These are phyloP conservation scores for Dicaeum eximium DNA, from an alignment of 2,113 vertebrate genomes.

Conservation along the genomic window DNA sequence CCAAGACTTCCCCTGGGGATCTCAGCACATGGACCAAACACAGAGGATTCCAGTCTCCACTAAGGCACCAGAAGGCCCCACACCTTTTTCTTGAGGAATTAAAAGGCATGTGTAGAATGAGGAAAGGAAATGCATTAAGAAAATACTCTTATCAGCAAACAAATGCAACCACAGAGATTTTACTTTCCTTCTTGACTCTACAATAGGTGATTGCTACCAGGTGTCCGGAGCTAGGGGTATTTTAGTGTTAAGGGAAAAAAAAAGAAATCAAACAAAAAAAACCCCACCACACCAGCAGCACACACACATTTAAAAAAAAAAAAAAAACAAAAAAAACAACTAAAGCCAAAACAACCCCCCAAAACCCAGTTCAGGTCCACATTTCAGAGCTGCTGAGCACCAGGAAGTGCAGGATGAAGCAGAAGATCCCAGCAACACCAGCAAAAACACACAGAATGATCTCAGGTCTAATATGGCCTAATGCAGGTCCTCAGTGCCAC, in stretches of 20 bases:
- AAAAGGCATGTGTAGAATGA: conserved; percentile 37
- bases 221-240: not conserved
- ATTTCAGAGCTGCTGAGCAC: not conserved
- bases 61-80: not conserved
- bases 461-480: not conserved
- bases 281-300: not conserved
- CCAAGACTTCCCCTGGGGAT: not conserved
- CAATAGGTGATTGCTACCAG: not conserved
- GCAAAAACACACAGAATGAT: fast-evolving
- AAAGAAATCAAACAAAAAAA: not conserved
- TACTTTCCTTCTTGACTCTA: not conserved
- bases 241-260: not conserved
- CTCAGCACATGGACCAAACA: fast-evolving
- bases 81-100: not conserved
- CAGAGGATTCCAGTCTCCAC: not conserved
- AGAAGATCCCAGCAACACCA: fast-evolving
- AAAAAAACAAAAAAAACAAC: fast-evolving
- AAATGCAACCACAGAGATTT: not conserved
- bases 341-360: fast-evolving
- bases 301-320: too few relatives aligned
- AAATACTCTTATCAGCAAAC: not conserved
- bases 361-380: not conserved
- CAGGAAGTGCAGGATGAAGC: not conserved
- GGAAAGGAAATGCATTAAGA: not conserved
- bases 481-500: not conserved